These are phyloP conservation scores for Dasypus novemcinctus DNA, from an alignment of 2,113 vertebrate genomes.

Conservation along the genomic window DNA sequence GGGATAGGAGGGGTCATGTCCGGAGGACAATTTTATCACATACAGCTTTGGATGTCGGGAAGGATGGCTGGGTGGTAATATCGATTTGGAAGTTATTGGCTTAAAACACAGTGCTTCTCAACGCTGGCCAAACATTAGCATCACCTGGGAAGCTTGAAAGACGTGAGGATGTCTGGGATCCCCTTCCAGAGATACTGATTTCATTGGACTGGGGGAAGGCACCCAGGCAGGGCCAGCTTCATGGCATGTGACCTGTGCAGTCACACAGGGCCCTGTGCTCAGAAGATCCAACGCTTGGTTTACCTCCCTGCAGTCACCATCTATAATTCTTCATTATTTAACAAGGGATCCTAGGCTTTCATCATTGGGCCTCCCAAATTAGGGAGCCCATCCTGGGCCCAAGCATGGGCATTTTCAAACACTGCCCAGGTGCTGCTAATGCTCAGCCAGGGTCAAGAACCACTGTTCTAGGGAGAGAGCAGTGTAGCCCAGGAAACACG, in stretches of 20 bases:
- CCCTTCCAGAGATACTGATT: not conserved
- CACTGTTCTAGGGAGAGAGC: not conserved
- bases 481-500: not conserved
- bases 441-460: not conserved
- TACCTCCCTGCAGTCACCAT: not conserved
- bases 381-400: not conserved
- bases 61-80: not conserved
- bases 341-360: not conserved
- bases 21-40: not conserved
- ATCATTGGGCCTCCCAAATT: not conserved
- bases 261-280: not conserved
- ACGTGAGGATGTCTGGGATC: not conserved
- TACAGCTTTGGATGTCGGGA: not conserved
- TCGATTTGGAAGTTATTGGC: not conserved
- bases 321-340: not conserved
- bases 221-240: not conserved
- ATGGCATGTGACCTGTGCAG: too few species aligned
- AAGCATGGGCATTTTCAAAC: not conserved
- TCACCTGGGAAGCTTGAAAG: not conserved
- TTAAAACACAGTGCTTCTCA: not conserved
- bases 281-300: not conserved
- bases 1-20: not conserved
- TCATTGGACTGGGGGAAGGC: not conserved
- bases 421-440: not conserved
- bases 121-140: not conserved